These are phyloP conservation scores for Microhierax caerulescens DNA, from an alignment of 2,797 vertebrate genomes.

Conservation along the genomic window DNA sequence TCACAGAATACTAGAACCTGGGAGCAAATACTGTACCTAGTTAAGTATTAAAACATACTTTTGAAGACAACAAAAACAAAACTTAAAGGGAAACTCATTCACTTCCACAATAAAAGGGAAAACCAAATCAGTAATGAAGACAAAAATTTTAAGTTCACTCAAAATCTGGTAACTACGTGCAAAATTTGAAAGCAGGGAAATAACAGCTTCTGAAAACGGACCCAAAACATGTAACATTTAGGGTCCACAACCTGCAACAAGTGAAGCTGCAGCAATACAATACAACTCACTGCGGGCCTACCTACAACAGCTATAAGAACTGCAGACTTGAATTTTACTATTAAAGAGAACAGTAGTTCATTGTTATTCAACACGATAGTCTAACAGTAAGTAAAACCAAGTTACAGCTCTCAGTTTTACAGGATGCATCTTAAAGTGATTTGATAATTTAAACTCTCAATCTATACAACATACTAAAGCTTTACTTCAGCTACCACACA, in stretches of 20 bases:
- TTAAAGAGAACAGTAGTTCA: neutral
- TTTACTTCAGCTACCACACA: neutral
- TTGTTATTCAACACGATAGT: neutral
- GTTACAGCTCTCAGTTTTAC: neutral
- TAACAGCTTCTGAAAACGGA: neutral
- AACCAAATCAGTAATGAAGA: neutral
- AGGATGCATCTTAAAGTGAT: neutral
- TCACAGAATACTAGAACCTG: neutral
- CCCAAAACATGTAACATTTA: neutral
- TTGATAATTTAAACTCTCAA: neutral
- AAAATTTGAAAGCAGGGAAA: neutral
- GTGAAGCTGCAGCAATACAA: neutral
- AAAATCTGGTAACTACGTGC: neutral
- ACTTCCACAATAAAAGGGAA: neutral
- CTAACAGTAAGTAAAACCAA: neutral
- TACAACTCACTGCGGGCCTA: neutral
- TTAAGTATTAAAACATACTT: neutral
- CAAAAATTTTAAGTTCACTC: neutral
- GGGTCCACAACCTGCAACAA: neutral
- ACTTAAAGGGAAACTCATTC: neutral
- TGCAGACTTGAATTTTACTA: neutral
- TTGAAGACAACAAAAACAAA: neutral
- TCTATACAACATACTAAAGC: neutral
- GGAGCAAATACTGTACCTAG: neutral
- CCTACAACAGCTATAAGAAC: rapidly evolving